Evolutionary conservation across 2,888 invertebrate genomes (phyloP).

Genomic region (Thymelicus lineola): DNA sequence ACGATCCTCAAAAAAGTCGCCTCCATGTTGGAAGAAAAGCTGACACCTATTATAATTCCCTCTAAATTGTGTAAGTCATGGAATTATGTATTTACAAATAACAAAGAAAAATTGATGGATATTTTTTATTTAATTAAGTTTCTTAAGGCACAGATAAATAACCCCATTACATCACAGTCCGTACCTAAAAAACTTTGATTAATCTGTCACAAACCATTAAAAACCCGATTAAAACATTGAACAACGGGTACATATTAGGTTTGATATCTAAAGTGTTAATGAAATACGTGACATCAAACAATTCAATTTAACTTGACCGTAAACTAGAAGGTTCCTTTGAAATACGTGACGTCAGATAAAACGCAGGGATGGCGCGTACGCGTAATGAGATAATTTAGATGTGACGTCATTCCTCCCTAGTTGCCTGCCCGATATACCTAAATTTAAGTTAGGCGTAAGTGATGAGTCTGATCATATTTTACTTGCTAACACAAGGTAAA

Average conservation of each 20-base stretch:
- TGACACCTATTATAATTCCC: too few relatives aligned
- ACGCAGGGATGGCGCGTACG: slow-evolving; percentile 16
- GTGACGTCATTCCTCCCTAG: slow-evolving; percentile 11
- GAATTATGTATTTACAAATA: too few relatives aligned
- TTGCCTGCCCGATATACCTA: not conserved
- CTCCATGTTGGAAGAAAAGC: too few relatives aligned
- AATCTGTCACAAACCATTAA: not conserved
- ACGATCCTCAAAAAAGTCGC: too few relatives aligned
- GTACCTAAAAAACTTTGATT: too few relatives aligned
- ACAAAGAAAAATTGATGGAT: too few relatives aligned
- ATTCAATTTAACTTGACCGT: slow-evolving; percentile 22
- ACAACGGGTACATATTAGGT: not conserved
- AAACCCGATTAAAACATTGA: not conserved
- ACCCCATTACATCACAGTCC: too few relatives aligned
- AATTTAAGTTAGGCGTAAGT: not conserved
- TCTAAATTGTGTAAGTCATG: too few relatives aligned
- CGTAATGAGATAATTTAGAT: slow-evolving; percentile 31
- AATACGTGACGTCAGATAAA: slow-evolving; percentile 22
- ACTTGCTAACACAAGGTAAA: not conserved
- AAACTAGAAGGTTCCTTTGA: slow-evolving; percentile 1
- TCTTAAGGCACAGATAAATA: too few relatives aligned
- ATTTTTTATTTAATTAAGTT: too few relatives aligned
- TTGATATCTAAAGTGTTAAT: slow-evolving; percentile 9
- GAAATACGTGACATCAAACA: slow-evolving; percentile 23
- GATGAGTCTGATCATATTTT: slow-evolving; percentile 1